phyloP scores from a whole-genome alignment of 2,888 invertebrate species.

The Proisotoma minuta region DNA sequence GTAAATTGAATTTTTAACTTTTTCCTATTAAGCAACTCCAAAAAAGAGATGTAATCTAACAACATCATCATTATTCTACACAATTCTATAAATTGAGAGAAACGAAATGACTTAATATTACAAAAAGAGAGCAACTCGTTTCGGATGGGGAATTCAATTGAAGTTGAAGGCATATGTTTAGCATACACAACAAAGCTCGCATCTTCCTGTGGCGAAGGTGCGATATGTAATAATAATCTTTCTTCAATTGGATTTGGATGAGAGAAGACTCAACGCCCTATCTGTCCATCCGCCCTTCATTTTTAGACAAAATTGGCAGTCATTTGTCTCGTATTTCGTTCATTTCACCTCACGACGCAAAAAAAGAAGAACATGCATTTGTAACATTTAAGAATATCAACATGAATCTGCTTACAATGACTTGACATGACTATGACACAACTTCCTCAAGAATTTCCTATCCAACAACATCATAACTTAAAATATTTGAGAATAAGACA shows the following conservation, averaged over 20 bases:
- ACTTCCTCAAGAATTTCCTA: no score
- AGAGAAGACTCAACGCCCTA: slow-evolving; percentile 39
- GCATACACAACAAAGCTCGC: slow-evolving; percentile 4
- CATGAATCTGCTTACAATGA: no score
- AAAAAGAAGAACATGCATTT: neutral
- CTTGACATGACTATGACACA: neutral
- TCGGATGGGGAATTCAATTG: neutral
- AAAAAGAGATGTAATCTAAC: slow-evolving; percentile 3
- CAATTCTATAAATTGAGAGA: neutral
- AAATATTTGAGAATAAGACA: neutral
- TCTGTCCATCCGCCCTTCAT: slow-evolving; percentile 44
- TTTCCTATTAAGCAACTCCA: no score
- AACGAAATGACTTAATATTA: slow-evolving; percentile 13
- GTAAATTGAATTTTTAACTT: slow-evolving; percentile 11
- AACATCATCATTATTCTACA: slow-evolving; percentile 5
- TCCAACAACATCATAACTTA: neutral
- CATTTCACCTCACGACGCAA: slow-evolving; percentile 29
- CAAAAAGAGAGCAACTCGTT: slow-evolving; percentile 4
- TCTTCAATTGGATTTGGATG: slow-evolving; percentile 4
- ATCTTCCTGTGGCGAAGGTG: slow-evolving; percentile 10
- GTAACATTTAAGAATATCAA: no score
- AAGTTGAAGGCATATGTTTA: slow-evolving; percentile 7
- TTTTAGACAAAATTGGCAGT: slow-evolving; percentile 47
- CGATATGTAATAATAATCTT: slow-evolving; percentile 18
- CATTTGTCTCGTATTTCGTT: slow-evolving; percentile 45